Evolutionary conservation across 2,888 invertebrate genomes (phyloP), one percentile per base, ranked within the genome.

Genomic region (Papilio demoleus): DNA sequence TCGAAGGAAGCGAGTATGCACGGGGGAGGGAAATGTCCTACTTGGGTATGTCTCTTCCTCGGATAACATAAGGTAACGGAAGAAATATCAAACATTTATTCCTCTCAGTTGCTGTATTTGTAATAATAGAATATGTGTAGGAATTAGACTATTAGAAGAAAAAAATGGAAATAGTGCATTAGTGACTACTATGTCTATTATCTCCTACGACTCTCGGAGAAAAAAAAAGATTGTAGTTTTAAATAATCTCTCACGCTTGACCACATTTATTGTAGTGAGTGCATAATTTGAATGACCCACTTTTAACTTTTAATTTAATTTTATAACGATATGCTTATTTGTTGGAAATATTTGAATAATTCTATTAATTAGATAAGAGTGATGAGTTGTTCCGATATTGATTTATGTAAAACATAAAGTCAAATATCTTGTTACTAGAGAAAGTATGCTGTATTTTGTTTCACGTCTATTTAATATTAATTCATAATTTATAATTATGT

Each of bases 361-460:
- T 62, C 45, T 56, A 56, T 53, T 61, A 67, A 67, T 40, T 67
- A n/a, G 27, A 40, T 31, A 53, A 53, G 40, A 67, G 27, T 59
- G 12, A 47, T 60, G 38, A 60, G 14, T 40, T 38, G 27, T 47
- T 40, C 76, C 81, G 81, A 81, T 81, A 76, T 74, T 75, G 71
- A 70, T 76, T 69, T 73, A 71, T 75, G 76, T 73, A 75, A 77
- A 76, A 73, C 24, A 42, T 22, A 45, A 22, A n/a, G 59, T 65
- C 45, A 38, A 66, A 60, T 50, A 59, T 27, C 11, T 11, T 60
- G 38, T 8, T 60, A 60, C 12, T 36, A 14, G 24, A 36, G 31
- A 56, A 56, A 31, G 31, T 27, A 31, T 31, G 31, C 8, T 1
- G 53, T 56, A 31, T 31, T 9, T 14, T 27, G 22, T 24, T 50